Evolutionary conservation across 2,113 vertebrate species (phyloP).

Genomic region (Trichechus manatus): DNA sequence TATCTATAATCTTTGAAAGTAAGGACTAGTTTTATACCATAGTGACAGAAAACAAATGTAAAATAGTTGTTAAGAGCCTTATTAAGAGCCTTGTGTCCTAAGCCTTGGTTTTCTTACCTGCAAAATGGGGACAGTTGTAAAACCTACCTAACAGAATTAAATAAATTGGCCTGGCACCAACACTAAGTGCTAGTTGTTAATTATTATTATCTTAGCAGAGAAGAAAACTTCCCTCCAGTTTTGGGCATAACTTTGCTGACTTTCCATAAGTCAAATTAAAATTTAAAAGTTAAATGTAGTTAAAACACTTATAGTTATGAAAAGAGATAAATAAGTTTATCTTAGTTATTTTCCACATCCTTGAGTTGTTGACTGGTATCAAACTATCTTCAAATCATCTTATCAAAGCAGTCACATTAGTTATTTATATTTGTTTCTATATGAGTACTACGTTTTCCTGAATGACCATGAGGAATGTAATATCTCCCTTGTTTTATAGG

Average conservation of each 20-base stretch:
- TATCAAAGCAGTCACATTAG: background rate
- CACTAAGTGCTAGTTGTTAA: background rate
- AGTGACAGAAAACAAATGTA: background rate
- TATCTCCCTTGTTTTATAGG: background rate
- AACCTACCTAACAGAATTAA: background rate
- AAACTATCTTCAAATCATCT: background rate
- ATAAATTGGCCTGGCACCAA: background rate
- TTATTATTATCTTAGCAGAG: background rate
- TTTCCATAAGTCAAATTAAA: background rate
- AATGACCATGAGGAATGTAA: background rate
- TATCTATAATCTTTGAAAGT: background rate
- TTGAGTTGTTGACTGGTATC: background rate
- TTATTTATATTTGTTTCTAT: background rate
- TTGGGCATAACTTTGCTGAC: background rate
- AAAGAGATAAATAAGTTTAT: background rate
- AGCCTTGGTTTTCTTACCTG: background rate
- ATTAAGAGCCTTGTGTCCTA: rapidly evolving
- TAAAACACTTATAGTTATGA: background rate
- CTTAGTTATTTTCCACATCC: background rate
- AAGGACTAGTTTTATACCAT: background rate
- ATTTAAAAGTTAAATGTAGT: conserved; percentile 11
- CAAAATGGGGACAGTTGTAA: background rate
- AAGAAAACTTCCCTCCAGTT: background rate
- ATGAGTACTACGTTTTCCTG: background rate
- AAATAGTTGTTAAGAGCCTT: background rate